A percentile compares a stretch with the other conserved stretches of the same genome.
phyloP scores from a whole-genome alignment of 2,888 invertebrate genomes.

The Phortica okadai region DNA sequence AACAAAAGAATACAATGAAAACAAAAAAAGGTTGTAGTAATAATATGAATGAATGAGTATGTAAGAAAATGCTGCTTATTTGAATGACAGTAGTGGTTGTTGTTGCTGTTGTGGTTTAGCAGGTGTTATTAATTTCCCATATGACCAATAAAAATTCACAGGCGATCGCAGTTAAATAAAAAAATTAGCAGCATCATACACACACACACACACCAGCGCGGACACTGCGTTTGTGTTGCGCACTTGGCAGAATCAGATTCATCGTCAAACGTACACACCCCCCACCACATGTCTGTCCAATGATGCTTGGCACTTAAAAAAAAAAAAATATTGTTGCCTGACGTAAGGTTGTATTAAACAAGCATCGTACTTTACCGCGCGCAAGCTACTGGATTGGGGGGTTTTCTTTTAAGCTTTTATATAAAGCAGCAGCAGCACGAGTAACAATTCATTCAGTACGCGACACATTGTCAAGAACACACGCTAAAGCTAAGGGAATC shows the following conservation, averaged over 20 bases:
- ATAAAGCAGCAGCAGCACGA: slow-evolving; percentile 68
- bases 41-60: slow-evolving; percentile 18
- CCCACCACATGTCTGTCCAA: background rate
- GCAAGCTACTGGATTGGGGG: slow-evolving; percentile 14
- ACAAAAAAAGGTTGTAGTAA: background rate
- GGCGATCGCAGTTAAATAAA: background rate
- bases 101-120: slow-evolving; percentile 26
- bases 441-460: slow-evolving; percentile 62
- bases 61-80: background rate
- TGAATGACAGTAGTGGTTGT: background rate
- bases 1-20: slow-evolving; percentile 8
- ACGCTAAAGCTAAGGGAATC: slow-evolving; percentile 27
- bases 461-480: slow-evolving; percentile 62
- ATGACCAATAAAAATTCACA: background rate
- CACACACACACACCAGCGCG: slow-evolving; percentile 35
- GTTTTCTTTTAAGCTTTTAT: slow-evolving; percentile 58
- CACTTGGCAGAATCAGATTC: background rate
- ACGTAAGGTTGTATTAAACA: background rate
- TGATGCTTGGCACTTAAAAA: background rate
- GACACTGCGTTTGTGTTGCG: slow-evolving; percentile 24
- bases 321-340: background rate
- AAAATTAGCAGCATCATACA: slow-evolving; percentile 2
- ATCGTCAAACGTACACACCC: background rate
- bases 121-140: slow-evolving; percentile 48
- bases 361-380: slow-evolving; percentile 2